Base-by-base conservation (phyloP, 64 coral and sea anemone species). In the Orbicella faveolata region DNA sequence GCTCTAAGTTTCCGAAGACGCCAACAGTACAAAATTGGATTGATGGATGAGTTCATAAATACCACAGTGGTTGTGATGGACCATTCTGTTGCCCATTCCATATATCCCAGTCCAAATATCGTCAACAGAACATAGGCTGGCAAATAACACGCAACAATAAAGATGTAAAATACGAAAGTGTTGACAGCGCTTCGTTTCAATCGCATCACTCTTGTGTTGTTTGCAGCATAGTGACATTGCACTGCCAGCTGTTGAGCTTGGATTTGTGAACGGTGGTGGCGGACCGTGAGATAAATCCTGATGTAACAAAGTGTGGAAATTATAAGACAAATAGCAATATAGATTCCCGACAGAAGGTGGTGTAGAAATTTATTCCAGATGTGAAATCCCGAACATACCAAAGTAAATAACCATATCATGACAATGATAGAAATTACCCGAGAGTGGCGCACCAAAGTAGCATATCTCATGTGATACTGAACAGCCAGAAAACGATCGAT, bases 11-110 rank as follows among this genome's bases (percentile, higher is more conserved):
- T 61, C 19, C 83, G 36, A 36, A 92, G 39, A 10, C 90, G 83
- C 90, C 90, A 92, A 19, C 75, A 92, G 16, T 87, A 92, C 17
- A 92, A 55, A n/a, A 92, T 19, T 16, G 82, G 90, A 61, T 92
- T 92, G 34, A 87, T 51, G 23, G 84, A 87, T 7, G 90, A 92
- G 63, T 92, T 92, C 36, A 92, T 69, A 23, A 92, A 54, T 4
- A 92, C 52, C 0, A 87, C 19, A 7, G 83, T 92, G 23, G 34
- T 25, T 8, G 36, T 17, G 8, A 84, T 48, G 63, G 39, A 36
- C 79, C 79, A 82, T 36, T 82, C 55, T 0, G 13, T 57, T 11
- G 54, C 13, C 13, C 54, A 14, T 6, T 67, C 64, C 18, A n/a
- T 67, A 19, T 17, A 67, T 23, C 5, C 23, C 17, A 67, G 6